Evolutionary conservation across 2,888 invertebrate species (phyloP), one percentile per base, ranked within the genome.

Genomic region (Dione vanillae): DNA sequence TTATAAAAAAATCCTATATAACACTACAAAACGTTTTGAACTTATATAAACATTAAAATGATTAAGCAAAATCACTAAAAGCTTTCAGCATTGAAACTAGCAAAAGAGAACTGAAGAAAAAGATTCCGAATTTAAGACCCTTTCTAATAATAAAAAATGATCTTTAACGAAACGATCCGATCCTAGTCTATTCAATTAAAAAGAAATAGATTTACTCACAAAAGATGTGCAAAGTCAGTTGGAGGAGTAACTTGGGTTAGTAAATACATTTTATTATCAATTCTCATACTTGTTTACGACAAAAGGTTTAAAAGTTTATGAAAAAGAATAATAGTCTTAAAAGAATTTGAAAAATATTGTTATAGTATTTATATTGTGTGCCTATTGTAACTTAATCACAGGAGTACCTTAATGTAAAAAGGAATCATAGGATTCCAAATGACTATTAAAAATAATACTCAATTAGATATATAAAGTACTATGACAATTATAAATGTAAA

Each of bases 41-140:
- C 10, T 40, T 58, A 41, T 7, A 12, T 8, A 40, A 20, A 59
- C 3, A 20, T 41, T 14, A 43, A 59, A 59, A 59, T 20, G n/a
- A 61, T n/a, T 27, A 43, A 43, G 27, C 20, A 45, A 27, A 61
- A 8, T 45, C 61, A 61, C 27, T 45, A 35, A 61, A 27, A 61
- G 61, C 61, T 61, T 61, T 61, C 11, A 45, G 11, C 45, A 61
- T 45, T n/a, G 45, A 61, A 61, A n/a, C 5, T 61, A 16, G 1
- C 2, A 47, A 47, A 27, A 61, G n/a, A n/a, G n/a, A n/a, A n/a
- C n/a, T n/a, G n/a, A n/a, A n/a, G n/a, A n/a, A n/a, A 61, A 35
- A 27, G n/a, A 27, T 43, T n/a, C 11, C 43, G 6, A 43, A n/a
- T 27, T 43, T 20, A n/a, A 14, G n/a, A 61, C 43, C 45, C 27